Evolutionary conservation across 2,797 vertebrate genomes (phyloP).

Genomic region (Alca torda): DNA sequence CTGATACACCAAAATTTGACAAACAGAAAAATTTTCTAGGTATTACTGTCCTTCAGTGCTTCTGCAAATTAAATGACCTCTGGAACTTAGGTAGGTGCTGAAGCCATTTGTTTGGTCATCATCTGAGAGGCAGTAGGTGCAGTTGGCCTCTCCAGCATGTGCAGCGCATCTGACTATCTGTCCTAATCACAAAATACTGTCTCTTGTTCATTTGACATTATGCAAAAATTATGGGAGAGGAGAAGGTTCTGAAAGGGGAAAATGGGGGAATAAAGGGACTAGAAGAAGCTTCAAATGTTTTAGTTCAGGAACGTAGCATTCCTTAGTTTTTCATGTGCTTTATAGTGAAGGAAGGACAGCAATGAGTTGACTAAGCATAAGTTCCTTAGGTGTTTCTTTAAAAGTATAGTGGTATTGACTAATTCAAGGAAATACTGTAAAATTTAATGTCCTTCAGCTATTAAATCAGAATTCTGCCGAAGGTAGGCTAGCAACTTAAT

Average conservation of each 20-base stretch:
- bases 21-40: background rate
- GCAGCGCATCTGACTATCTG: background rate
- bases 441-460: background rate
- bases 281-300: background rate
- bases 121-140: background rate
- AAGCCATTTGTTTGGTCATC: background rate
- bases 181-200: background rate
- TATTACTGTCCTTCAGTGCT: background rate
- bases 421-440: background rate
- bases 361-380: background rate
- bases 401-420: background rate
- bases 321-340: background rate
- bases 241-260: background rate
- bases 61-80: background rate
- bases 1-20: background rate
- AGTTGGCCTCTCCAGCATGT: background rate
- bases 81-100: background rate
- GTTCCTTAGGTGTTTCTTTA: background rate
- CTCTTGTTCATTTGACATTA: background rate
- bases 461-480: background rate
- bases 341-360: background rate
- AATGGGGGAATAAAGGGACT: background rate
- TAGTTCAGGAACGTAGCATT: background rate
- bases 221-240: background rate
- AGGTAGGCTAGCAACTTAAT: background rate